Evolutionary conservation across 2,113 vertebrate genomes (phyloP).

Genomic region (Apeltes quadracus): DNA sequence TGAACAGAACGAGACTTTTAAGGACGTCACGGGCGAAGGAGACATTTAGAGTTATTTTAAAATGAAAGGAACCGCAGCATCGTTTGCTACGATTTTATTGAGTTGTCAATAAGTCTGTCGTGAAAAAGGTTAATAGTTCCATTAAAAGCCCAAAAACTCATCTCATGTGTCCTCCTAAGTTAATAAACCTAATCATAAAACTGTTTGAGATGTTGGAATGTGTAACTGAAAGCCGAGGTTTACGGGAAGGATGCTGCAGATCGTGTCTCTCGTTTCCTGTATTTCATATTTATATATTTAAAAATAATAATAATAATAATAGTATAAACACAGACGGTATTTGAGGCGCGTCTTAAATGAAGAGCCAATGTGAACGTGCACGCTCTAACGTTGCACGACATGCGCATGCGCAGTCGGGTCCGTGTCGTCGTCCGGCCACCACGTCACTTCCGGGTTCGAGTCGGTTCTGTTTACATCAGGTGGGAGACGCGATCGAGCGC

Average conservation of each 20-base stretch:
- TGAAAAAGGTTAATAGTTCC: background rate
- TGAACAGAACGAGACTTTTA: background rate
- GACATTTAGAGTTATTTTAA: too few relatives aligned
- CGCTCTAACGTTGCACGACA: too few relatives aligned
- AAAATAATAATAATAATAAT: too few relatives aligned
- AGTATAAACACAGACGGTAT: background rate
- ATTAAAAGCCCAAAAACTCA: too few relatives aligned
- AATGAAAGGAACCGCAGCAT: too few relatives aligned
- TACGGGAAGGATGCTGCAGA: too few relatives aligned
- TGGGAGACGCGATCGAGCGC: background rate
- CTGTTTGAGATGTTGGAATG: too few relatives aligned
- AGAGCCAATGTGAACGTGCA: too few relatives aligned
- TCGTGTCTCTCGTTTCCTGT: too few relatives aligned
- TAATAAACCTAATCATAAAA: constrained; percentile 11
- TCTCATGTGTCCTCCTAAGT: background rate
- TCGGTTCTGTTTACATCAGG: constrained; percentile 9
- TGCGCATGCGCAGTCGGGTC: constrained; percentile 9
- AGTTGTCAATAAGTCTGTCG: background rate
- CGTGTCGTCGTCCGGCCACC: background rate
- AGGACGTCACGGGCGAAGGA: background rate
- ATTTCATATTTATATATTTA: too few relatives aligned
- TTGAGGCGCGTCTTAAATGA: background rate
- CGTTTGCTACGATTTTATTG: background rate
- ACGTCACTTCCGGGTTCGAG: constrained; percentile 48
- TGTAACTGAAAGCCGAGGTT: too few relatives aligned